A percentile compares a stretch with the other conserved stretches of the same genome.
Evolutionary conservation across 1,140 invertebrate genomes (phyloP).

Genomic region (Ceratina australensis): DNA sequence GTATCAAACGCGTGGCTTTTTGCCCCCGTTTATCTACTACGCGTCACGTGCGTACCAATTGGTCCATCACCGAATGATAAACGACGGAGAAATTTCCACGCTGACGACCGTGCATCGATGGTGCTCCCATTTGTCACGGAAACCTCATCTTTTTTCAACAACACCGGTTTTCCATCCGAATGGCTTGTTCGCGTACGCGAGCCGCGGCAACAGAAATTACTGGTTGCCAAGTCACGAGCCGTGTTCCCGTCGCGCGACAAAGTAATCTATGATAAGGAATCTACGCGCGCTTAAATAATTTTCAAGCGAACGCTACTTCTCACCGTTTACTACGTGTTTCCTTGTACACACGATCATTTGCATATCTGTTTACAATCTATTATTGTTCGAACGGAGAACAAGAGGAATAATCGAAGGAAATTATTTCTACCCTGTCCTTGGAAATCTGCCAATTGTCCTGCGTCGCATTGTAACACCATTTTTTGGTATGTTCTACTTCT

Average conservation of each 20-base stretch:
- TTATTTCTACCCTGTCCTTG: neutral
- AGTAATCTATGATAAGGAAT: slow-evolving; percentile 9
- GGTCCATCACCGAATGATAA: slow-evolving; percentile 39
- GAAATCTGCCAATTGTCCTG: neutral
- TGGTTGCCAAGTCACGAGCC: neutral
- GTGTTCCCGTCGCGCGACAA: slow-evolving; percentile 7
- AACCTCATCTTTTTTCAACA: slow-evolving; percentile 44
- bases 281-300: neutral
- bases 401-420: neutral
- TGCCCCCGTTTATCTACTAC: slow-evolving; percentile 16
- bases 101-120: slow-evolving; percentile 42
- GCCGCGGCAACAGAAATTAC: slow-evolving; percentile 4
- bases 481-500: neutral
- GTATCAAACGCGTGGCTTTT: slow-evolving; percentile 15
- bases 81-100: slow-evolving; percentile 44
- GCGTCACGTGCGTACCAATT: slow-evolving; percentile 43
- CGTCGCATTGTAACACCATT: neutral
- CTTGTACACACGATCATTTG: neutral
- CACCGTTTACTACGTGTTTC: neutral
- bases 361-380: neutral
- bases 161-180: slow-evolving; percentile 25
- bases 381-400: neutral
- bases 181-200: slow-evolving; percentile 9
- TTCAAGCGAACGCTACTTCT: neutral
- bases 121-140: slow-evolving; percentile 34